These are phyloP conservation scores for Gallirallus australis DNA, from an alignment of 2,797 vertebrate species.

Conservation along the genomic window DNA sequence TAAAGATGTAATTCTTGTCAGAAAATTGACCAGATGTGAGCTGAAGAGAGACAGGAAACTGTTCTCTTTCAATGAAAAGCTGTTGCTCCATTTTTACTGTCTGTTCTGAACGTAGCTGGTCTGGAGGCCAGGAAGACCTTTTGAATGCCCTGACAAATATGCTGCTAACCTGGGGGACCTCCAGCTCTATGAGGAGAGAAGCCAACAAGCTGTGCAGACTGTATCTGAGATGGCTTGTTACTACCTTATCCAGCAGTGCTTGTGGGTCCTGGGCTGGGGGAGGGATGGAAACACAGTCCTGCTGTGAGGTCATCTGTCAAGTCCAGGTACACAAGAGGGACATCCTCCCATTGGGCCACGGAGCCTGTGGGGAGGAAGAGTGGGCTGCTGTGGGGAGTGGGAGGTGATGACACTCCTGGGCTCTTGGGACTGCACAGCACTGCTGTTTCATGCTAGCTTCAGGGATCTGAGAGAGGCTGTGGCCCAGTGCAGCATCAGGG, in stretches of 20 bases:
- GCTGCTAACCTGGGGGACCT: not conserved
- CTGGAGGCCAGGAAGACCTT: not conserved
- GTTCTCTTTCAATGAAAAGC: not conserved
- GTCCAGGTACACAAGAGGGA: accelerated
- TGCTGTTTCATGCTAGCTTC: not conserved
- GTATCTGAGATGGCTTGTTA: not conserved
- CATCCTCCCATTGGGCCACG: not conserved
- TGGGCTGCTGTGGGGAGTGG: not conserved
- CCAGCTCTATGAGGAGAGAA: not conserved
- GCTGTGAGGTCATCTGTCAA: accelerated
- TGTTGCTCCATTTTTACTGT: not conserved
- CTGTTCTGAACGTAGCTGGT: not conserved
- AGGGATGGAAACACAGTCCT: not conserved
- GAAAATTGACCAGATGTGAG: conserved; percentile 30
- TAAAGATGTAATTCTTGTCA: not conserved
- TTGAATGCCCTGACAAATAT: not conserved
- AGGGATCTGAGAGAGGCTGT: not conserved
- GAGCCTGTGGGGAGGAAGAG: not conserved
- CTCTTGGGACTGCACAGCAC: not conserved
- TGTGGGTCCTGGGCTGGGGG: not conserved
- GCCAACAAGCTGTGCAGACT: not conserved
- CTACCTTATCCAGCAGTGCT: accelerated
- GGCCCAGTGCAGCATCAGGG: not conserved
- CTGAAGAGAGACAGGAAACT: conserved; percentile 24
- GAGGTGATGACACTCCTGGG: not conserved